Conservation (phyloP, 2,113 vertebrate species). For the Anolis sagrei region DNA sequence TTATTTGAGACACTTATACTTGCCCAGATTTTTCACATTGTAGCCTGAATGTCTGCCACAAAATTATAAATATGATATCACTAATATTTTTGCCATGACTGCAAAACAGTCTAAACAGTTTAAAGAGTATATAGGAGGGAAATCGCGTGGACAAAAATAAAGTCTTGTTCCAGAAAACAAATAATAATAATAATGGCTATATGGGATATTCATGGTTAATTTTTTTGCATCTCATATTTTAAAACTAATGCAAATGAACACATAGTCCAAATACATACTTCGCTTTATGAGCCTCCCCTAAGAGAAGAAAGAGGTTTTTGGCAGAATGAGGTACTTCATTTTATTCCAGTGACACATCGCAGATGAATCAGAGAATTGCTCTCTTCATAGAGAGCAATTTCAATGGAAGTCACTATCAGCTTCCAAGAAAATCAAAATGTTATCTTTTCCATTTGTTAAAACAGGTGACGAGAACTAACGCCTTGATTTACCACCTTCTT, state of each 20-base stretch:
- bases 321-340: constrained; percentile 16
- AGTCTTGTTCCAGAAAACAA: background rate
- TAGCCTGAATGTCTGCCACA: background rate
- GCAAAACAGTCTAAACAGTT: background rate
- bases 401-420: background rate
- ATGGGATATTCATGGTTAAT: background rate
- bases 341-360: background rate
- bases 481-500: constrained; percentile 19
- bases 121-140: background rate
- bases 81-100: background rate
- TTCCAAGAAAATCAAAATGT: background rate
- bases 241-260: background rate
- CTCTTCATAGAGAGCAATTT: constrained; percentile 7
- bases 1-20: background rate
- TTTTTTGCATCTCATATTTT: constrained; percentile 4
- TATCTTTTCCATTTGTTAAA: constrained; percentile 5
- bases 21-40: background rate
- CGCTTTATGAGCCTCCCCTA: background rate
- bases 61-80: background rate
- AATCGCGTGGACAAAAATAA: background rate
- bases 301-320: background rate
- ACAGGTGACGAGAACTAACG: background rate
- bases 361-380: constrained; percentile 4
- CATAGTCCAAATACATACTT: constrained; percentile 1
- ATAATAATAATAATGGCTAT: background rate